Conservation (phyloP, 2,888 invertebrate genomes). For the Drosophila hawaiiensis region DNA sequence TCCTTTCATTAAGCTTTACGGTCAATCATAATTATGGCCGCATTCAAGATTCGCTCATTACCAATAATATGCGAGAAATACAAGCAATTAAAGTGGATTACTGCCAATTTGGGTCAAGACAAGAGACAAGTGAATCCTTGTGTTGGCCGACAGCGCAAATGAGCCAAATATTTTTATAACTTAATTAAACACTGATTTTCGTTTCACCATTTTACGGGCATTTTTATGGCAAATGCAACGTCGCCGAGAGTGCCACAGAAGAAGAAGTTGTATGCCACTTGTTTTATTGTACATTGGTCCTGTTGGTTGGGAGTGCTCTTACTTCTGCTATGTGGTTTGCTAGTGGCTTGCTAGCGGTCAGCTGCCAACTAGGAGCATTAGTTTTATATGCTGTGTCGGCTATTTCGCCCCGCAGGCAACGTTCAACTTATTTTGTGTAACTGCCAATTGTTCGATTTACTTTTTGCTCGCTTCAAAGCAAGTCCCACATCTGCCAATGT, state of each 20-base stretch:
- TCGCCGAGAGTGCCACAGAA: conserved; percentile 36
- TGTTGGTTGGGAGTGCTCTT: conserved; percentile 5
- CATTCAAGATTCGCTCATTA: conserved; percentile 16
- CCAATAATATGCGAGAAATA: conserved; percentile 26
- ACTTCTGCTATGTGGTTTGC: conserved; percentile 40
- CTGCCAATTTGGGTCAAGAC: conserved; percentile 20
- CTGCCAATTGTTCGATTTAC: conserved; percentile 70
- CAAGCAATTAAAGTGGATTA: conserved; percentile 43
- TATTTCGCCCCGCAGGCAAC: conserved; percentile 48
- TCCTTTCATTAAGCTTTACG: not conserved
- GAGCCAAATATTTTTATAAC: conserved; percentile 73
- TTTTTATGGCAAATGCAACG: conserved; percentile 30
- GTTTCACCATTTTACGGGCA: conserved; percentile 47
- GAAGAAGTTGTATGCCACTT: conserved; percentile 72
- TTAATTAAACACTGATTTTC: conserved; percentile 78
- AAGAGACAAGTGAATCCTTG: conserved; percentile 14
- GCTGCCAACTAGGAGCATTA: conserved; percentile 64
- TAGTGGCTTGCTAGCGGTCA: conserved; percentile 35
- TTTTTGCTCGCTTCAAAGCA: conserved; percentile 38
- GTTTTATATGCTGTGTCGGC: conserved; percentile 66
- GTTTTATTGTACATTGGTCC: conserved; percentile 70
- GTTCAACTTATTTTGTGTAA: conserved; percentile 70
- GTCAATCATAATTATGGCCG: conserved; percentile 2
- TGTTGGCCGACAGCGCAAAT: conserved; percentile 37
- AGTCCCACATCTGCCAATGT: conserved; percentile 41